Base-by-base conservation (phyloP, 2,113 vertebrate species). In the Genyomyrus donnyi region DNA sequence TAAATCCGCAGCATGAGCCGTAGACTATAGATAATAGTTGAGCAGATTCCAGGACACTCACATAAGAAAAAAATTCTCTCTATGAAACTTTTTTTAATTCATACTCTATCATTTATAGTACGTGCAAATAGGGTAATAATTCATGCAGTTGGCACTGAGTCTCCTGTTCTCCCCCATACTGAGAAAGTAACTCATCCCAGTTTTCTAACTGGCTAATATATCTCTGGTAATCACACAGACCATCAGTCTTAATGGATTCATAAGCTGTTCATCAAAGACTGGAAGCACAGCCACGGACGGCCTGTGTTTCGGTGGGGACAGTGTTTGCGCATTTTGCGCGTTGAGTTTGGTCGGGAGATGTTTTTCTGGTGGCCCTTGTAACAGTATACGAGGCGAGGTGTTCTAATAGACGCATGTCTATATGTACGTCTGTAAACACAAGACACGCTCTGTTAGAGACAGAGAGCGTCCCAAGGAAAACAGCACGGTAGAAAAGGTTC, bases 401-500 rank as follows among this genome's bases (percentile, higher is more conserved):
- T 56, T 87, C 92, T 83, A 91, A 90, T 90, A 90, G 91, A 92
- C 53, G 56, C 91, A 91, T 7, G 19, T 21, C 19, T 56, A 7
- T 56, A 56, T 88, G 91, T 91, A n/a, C 87, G 91, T 93, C 91
- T 91, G 92, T 91, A 92, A 93, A 94, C 94, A 93, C 56, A 91
- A 85, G 84, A 90, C 91, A 92, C 91, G 92, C 91, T 92, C 91
- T 93, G 90, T 93, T 90, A 92, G 93, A 88, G 91, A 91, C 92
- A 91, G 91, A 5, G 9, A 88, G 39, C 84, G 91, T 56, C 92
- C 92, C 92, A 92, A 94, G 88, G 91, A 91, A 95, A 95, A 95
- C 89, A 94, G 91, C 93, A 90, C 91, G 58, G 88, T 0, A 87
- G 91, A 93, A 93, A 93, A 87, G 88, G 91, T 70, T 91, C 74